phyloP scores from a whole-genome alignment of 1,140 invertebrate species.

The Drosophila bifasciata region DNA sequence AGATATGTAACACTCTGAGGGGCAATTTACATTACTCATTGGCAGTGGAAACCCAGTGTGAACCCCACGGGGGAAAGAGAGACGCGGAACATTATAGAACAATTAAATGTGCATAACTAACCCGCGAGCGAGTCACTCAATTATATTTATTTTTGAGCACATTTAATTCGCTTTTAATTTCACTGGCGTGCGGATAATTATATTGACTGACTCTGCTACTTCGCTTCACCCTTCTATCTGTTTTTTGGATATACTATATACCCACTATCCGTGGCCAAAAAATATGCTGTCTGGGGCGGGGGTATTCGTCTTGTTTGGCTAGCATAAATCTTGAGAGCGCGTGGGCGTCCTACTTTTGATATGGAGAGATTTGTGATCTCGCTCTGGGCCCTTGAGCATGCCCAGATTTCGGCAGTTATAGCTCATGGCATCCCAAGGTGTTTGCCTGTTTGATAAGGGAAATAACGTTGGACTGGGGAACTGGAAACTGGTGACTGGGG shows the following conservation, averaged over 20 bases:
- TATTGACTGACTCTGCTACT: conserved; percentile 5
- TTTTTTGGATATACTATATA: too few relatives aligned
- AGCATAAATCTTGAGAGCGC: conserved; percentile 39
- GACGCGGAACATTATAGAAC: conserved; percentile 43
- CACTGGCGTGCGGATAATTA: conserved; percentile 65
- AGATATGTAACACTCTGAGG: conserved; percentile 47
- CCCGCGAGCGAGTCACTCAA: conserved; percentile 41
- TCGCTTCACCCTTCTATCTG: conserved; percentile 15
- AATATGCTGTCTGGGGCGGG: background rate
- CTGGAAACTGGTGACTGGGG: conserved; percentile 27
- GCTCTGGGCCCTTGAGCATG: conserved; percentile 21
- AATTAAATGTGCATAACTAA: conserved; percentile 69
- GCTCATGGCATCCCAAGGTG: conserved; percentile 29
- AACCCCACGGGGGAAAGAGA: conserved; percentile 7
- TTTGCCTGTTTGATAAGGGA: conserved; percentile 20
- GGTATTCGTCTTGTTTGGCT: conserved; percentile 14
- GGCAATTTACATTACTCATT: conserved; percentile 59
- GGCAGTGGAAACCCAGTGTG: conserved; percentile 41
- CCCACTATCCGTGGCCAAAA: background rate
- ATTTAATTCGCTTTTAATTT: conserved; percentile 60
- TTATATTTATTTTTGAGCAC: conserved; percentile 56
- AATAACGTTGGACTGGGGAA: conserved; percentile 24
- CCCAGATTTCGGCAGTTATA: conserved; percentile 45
- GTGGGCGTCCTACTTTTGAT: conserved; percentile 49
- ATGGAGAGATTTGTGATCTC: conserved; percentile 27